Conservation (phyloP, 2,888 invertebrate species). For the Napeogenes inachia region DNA sequence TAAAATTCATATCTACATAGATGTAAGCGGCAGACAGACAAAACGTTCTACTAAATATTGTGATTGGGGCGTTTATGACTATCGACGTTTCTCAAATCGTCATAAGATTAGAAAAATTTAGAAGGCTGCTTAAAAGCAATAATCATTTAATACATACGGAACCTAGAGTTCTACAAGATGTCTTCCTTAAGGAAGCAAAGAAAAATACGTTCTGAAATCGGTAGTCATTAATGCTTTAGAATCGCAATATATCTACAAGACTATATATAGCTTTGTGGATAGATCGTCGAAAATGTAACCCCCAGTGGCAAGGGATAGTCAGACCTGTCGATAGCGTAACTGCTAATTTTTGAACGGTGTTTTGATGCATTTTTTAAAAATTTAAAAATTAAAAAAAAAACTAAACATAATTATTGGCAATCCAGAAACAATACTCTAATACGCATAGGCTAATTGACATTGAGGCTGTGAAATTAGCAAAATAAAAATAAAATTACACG, state of each 20-base stretch:
- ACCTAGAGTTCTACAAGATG: constrained; percentile 19
- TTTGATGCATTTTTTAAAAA: constrained; percentile 74
- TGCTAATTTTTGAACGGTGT: constrained; percentile 75
- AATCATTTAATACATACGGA: constrained; percentile 26
- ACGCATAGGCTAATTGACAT: constrained; percentile 78
- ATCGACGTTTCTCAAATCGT: constrained; percentile 22
- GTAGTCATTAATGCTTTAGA: constrained; percentile 30
- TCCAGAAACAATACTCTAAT: constrained; percentile 76
- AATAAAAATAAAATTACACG: constrained; percentile 62
- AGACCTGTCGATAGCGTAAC: constrained; percentile 70
- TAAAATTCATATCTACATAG: constrained; percentile 75
- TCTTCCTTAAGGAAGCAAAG: constrained; percentile 11
- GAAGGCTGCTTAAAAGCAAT: constrained; percentile 30
- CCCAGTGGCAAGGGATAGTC: constrained; percentile 67
- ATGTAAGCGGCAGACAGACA: constrained; percentile 62
- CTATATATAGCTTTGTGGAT: constrained; percentile 52
- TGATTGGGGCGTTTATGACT: constrained; percentile 39
- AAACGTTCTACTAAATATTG: constrained; percentile 63
- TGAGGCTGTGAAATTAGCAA: constrained; percentile 79
- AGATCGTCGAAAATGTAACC: constrained; percentile 47
- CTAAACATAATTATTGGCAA: constrained; percentile 71
- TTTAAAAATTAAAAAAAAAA: constrained; percentile 49
- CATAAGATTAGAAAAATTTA: constrained; percentile 19
- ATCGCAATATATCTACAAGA: constrained; percentile 43
- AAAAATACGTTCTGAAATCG: constrained; percentile 26